These are phyloP conservation scores for Napeogenes inachia DNA, from an alignment of 2,888 invertebrate genomes.

Conservation along the genomic window DNA sequence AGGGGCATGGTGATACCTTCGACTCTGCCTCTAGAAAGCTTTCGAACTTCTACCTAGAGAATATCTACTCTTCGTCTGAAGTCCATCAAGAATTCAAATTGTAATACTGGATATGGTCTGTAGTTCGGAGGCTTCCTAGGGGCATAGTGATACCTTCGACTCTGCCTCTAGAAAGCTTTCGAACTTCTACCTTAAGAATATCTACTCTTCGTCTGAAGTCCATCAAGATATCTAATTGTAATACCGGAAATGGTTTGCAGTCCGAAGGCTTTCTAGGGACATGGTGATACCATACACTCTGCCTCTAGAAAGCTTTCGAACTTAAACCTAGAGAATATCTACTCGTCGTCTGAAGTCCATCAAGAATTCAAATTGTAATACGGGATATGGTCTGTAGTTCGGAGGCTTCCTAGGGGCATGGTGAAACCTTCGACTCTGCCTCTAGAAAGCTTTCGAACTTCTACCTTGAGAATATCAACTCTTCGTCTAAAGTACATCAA, in stretches of 20 bases:
- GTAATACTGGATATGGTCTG: neutral
- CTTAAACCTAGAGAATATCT: neutral
- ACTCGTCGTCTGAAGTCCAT: neutral
- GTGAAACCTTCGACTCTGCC: conserved; percentile 6
- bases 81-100: too few species aligned
- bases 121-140: conserved; percentile 15
- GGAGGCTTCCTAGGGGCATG: conserved; percentile 10
- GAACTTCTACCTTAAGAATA: conserved; percentile 1
- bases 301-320: conserved; percentile 9
- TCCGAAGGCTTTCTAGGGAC: conserved; percentile 6
- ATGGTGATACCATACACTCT: conserved; percentile 1
- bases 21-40: conserved; percentile 11
- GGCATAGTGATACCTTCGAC: conserved; percentile 6
- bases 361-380: neutral
- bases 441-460: neutral
- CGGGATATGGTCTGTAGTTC: neutral
- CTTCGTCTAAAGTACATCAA: too few species aligned
- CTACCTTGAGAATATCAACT: too few species aligned
- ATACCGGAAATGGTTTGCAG: neutral
- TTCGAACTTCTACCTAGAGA: neutral
- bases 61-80: neutral
- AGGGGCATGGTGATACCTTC: conserved; percentile 4
- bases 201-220: neutral
- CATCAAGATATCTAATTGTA: neutral
- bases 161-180: conserved; percentile 12